Evolutionary conservation across 1,140 invertebrate species (phyloP).

Genomic region (Lepeophtheirus salmonis): DNA sequence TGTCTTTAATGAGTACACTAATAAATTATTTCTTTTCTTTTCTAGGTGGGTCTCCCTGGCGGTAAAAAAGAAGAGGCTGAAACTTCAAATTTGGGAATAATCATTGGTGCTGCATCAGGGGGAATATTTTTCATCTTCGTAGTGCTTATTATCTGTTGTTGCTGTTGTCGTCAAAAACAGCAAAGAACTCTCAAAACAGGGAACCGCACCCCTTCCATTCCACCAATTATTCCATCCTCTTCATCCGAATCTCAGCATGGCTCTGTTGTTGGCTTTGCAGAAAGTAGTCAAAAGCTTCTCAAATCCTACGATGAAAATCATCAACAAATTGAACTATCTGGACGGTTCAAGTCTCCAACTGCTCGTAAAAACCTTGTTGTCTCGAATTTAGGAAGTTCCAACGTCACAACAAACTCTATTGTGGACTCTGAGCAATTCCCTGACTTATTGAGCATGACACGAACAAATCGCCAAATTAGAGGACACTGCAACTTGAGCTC

Average conservation of each 20-base stretch:
- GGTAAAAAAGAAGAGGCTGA: constrained; percentile 13
- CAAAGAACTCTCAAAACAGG: no score
- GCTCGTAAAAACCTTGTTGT: neutral
- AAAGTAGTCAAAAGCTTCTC: neutral
- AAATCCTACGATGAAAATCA: neutral
- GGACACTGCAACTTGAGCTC: neutral
- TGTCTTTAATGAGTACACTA: no score
- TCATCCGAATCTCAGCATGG: neutral
- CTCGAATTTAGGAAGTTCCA: neutral
- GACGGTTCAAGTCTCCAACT: neutral
- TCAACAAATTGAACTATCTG: neutral
- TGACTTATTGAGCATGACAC: constrained; percentile 3
- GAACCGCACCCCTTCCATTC: neutral
- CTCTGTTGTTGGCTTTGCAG: neutral
- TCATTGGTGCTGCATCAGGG: constrained; percentile 14
- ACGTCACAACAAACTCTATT: neutral
- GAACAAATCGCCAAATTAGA: neutral
- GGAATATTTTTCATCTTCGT: constrained; percentile 13
- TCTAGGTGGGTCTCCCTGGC: constrained; percentile 13
- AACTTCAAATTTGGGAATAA: constrained; percentile 9
- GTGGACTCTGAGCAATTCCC: constrained; percentile 1
- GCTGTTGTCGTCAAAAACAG: constrained; percentile 8
- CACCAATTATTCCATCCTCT: neutral
- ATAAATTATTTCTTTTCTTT: no score
- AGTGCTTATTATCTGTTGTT: neutral